Conservation (phyloP, 2,888 invertebrate species). For the Pristionchus fissidentatus region DNA sequence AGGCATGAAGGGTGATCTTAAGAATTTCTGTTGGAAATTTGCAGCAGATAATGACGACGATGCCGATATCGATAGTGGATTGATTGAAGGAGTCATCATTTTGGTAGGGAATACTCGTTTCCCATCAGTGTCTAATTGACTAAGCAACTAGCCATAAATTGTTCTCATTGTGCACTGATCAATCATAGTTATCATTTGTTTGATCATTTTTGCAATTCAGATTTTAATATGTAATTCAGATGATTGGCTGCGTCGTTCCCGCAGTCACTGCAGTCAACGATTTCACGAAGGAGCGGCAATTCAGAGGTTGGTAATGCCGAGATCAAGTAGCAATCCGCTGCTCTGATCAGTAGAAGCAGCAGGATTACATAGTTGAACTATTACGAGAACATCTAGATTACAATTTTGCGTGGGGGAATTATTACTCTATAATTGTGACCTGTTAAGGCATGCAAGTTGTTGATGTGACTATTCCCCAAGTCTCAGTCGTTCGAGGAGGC, state of each 20-base stretch:
- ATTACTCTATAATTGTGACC: not conserved
- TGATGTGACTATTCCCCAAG: slow-evolving; percentile 99
- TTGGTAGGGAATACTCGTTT: not conserved
- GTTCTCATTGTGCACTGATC: not conserved
- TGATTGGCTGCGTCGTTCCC: slow-evolving; percentile 91
- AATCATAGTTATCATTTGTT: slow-evolving; percentile 87
- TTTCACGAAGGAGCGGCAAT: slow-evolving; percentile 99
- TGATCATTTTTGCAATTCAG: slow-evolving; percentile 98
- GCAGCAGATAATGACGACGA: too few relatives aligned
- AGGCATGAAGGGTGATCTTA: too few relatives aligned
- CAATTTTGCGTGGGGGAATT: not conserved
- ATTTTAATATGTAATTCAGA: too few relatives aligned
- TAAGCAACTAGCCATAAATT: not conserved
- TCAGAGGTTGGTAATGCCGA: slow-evolving; percentile 82
- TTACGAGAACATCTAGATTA: not conserved
- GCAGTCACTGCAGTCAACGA: slow-evolving; percentile 99
- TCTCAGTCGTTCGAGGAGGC: slow-evolving; percentile 92
- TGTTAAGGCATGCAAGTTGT: slow-evolving; percentile 80
- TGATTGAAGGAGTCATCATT: slow-evolving; percentile 56
- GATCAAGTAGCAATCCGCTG: not conserved
- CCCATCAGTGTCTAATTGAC: not conserved
- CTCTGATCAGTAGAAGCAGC: not conserved
- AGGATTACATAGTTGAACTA: not conserved
- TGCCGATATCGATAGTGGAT: too few relatives aligned
- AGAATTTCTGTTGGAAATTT: too few relatives aligned